Conservation (phyloP, 2,888 invertebrate species). For the Blera fallax region DNA sequence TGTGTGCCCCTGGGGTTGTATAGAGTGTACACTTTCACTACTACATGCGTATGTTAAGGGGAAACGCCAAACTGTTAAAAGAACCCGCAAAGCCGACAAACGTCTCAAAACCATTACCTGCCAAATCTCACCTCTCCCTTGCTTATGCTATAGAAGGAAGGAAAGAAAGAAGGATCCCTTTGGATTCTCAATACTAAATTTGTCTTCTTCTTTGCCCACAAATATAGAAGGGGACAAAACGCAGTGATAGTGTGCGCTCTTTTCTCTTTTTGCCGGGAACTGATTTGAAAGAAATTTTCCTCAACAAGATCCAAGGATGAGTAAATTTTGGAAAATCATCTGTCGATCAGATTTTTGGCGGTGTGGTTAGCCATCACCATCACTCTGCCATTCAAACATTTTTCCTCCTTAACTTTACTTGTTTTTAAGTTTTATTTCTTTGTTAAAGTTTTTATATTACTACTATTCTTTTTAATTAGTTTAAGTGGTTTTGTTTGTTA, state of each 20-base stretch:
- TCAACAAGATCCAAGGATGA: conserved; percentile 34
- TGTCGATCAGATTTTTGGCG: conserved; percentile 71
- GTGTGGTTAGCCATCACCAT: conserved; percentile 36
- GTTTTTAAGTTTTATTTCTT: conserved; percentile 3
- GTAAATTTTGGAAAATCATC: conserved; percentile 55
- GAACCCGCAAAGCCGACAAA: conserved; percentile 45
- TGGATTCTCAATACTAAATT: not conserved
- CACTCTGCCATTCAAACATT: conserved; percentile 17
- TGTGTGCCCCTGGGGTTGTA: too few species aligned
- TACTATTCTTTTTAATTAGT: conserved; percentile 10
- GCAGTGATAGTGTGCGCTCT: conserved; percentile 44
- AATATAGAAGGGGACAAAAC: conserved; percentile 18
- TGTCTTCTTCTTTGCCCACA: conserved; percentile 6
- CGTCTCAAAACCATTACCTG: conserved; percentile 36
- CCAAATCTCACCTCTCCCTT: conserved; percentile 1
- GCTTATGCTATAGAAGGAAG: not conserved
- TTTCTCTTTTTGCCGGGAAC: conserved; percentile 52
- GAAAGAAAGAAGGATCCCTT: conserved; percentile 30
- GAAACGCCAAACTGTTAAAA: conserved; percentile 54
- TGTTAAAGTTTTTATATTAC: conserved; percentile 3
- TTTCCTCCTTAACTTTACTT: conserved; percentile 29
- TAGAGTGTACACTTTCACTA: not conserved
- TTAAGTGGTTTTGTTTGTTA: conserved; percentile 9
- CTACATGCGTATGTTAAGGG: not conserved
- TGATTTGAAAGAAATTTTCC: conserved; percentile 27